Percentiles rank a stretch among this genome's conserved stretches.
Conservation (phyloP, 2,113 vertebrate species). For the Forbesichthys agassizii region DNA sequence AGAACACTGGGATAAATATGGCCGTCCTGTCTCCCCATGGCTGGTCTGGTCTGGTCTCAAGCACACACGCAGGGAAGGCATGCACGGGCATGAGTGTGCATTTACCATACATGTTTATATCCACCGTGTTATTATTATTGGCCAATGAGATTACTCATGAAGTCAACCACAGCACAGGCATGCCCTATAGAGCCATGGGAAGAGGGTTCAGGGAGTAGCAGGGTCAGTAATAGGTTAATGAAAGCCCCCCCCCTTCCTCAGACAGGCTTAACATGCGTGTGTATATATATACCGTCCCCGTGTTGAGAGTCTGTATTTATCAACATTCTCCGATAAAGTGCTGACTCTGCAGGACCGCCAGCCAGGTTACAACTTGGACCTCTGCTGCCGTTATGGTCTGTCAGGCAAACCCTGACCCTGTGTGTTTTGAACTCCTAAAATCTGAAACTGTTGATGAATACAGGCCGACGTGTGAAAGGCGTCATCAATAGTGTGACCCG, state of each 20-base stretch:
- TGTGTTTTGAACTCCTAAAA: slow-evolving; percentile 27
- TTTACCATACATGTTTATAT: slow-evolving; percentile 39
- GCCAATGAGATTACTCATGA: background rate
- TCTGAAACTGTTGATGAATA: slow-evolving; percentile 64
- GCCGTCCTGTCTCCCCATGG: slow-evolving; percentile 57
- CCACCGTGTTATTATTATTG: slow-evolving; percentile 29
- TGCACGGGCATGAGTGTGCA: slow-evolving; percentile 67
- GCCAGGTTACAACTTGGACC: slow-evolving; percentile 11
- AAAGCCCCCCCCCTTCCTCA: slow-evolving; percentile 25
- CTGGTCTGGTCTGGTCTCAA: slow-evolving; percentile 65
- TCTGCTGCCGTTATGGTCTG: slow-evolving; percentile 13
- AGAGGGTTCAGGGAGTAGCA: slow-evolving; percentile 59
- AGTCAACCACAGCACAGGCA: slow-evolving; percentile 43
- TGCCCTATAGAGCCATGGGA: slow-evolving; percentile 56
- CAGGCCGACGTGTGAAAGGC: slow-evolving; percentile 50
- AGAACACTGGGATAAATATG: slow-evolving; percentile 43
- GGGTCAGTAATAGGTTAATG: slow-evolving; percentile 29
- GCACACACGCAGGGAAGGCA: slow-evolving; percentile 67
- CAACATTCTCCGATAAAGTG: slow-evolving; percentile 53
- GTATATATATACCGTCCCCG: slow-evolving; percentile 17
- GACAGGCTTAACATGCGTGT: slow-evolving; percentile 52
- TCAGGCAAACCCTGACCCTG: slow-evolving; percentile 4
- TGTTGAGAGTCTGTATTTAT: slow-evolving; percentile 62
- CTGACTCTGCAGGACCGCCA: slow-evolving; percentile 30
- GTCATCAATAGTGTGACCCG: slow-evolving; percentile 57